Percentiles rank a stretch among this genome's conserved stretches.
Evolutionary conservation across 2,113 vertebrate genomes (phyloP).

Genomic region (Cheirogaleus medius): DNA sequence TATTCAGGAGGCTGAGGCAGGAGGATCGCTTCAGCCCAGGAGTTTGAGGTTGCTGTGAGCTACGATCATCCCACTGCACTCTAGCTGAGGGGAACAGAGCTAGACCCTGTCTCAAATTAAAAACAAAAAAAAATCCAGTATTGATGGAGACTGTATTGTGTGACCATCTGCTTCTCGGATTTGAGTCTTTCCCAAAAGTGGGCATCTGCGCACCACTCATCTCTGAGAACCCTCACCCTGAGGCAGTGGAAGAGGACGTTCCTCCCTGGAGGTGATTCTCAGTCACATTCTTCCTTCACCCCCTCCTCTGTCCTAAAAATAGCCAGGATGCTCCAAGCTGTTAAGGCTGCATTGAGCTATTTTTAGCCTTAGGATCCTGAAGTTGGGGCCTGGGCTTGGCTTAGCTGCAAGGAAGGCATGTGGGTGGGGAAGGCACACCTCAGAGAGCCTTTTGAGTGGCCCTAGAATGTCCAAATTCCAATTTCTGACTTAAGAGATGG

Average conservation of each 20-base stretch:
- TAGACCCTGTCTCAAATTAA: background rate
- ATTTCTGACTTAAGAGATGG: background rate
- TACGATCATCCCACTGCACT: background rate
- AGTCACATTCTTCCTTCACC: background rate
- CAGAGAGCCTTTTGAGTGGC: background rate
- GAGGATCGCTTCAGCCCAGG: background rate
- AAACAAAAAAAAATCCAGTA: background rate
- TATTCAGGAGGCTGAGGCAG: background rate
- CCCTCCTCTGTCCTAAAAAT: background rate
- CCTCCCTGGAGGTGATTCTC: background rate
- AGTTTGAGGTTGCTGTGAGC: background rate
- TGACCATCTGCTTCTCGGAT: background rate
- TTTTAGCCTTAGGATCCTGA: background rate
- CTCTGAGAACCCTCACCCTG: background rate
- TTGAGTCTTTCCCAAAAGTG: background rate
- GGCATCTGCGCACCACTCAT: background rate
- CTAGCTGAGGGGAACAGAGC: background rate
- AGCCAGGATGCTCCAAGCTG: background rate
- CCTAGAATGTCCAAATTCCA: background rate
- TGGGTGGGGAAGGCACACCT: background rate
- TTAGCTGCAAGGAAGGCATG: background rate
- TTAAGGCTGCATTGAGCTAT: background rate
- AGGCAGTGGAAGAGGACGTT: background rate
- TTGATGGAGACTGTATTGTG: fast-evolving
- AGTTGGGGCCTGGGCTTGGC: background rate